Conservation (phyloP, 1,140 invertebrate species). For the Berghia stephanieae region DNA sequence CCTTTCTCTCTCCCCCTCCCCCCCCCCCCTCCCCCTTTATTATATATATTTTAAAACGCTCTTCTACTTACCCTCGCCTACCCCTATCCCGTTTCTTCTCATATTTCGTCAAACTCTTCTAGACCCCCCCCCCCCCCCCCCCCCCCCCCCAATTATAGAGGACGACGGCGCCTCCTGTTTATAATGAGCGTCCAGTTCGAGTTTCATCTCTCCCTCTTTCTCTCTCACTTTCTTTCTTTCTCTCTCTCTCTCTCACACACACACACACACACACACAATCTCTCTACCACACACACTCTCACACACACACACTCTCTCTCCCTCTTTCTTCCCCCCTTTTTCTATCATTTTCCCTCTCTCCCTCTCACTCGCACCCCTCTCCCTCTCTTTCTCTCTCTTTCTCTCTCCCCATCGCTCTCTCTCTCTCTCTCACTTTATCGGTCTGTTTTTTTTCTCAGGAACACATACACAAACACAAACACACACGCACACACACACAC, state of each 20-base stretch:
- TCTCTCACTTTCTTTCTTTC: neutral
- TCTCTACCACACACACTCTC: slow-evolving; percentile 22
- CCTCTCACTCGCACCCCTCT: neutral
- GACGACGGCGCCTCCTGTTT: neutral
- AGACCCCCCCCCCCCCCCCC: slow-evolving; percentile 24
- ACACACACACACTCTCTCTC: slow-evolving; percentile 3
- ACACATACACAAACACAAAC: too few relatives aligned
- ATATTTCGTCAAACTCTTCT: slow-evolving; percentile 24
- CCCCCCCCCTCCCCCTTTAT: too few relatives aligned
- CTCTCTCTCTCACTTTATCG: too few relatives aligned
- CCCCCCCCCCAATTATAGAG: slow-evolving; percentile 5
- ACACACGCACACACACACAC: too few relatives aligned
- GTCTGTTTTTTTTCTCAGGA: too few relatives aligned
- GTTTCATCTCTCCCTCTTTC: slow-evolving; percentile 13
- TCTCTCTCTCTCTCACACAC: slow-evolving; percentile 27
- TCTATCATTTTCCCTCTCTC: too few relatives aligned
- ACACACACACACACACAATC: slow-evolving; percentile 27
- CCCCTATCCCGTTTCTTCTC: slow-evolving; percentile 19
- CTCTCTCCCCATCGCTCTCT: too few relatives aligned
- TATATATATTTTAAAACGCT: too few relatives aligned
- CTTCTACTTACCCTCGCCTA: too few relatives aligned
- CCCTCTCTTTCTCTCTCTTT: too few relatives aligned
- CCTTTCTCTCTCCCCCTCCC: too few relatives aligned
- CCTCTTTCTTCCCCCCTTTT: neutral
- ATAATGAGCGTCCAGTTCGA: too few relatives aligned